Base-by-base conservation (phyloP, 2,888 invertebrate genomes). In the Eledone cirrhosa region DNA sequence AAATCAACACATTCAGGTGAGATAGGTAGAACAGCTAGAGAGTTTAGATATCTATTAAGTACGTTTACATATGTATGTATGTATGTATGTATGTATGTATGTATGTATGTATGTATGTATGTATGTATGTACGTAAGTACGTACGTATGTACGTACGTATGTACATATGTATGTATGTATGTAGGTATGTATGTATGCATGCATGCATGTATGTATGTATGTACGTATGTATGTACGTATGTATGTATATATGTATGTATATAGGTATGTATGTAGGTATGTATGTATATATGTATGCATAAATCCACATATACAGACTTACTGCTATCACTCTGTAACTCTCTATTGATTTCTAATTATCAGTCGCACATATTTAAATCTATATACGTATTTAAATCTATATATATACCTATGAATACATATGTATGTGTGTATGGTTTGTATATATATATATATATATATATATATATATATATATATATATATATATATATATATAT, bases 401-500 rank as follows among this genome's bases (percentile, higher is more conserved):
- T 53, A 19, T 53, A 19, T 53, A 53, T 53, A 53, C 19, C 13
- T 53, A 19, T 53, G 19, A 16, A 53, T 53, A 53, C 19, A 53
- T 53, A 53, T 53, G 53, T 53, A 53, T 53, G 53, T 53, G 53
- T n/a, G n/a, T n/a, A n/a, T n/a, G n/a, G n/a, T n/a, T n/a, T n/a
- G n/a, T n/a, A n/a, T n/a, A n/a, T n/a, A n/a, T n/a, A n/a, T 53
- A 53, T 53, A 53, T 53, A 53, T 53, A 19, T 53, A 53, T 53
- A 53, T 53, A 53, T 53, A 53, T 53, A 53, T 53, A 53, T 53
- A 19, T 53, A 53, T 53, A 19, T 53, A 19, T 53, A 53, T 53
- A 53, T 53, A 53, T 53, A 19, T 53, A 53, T 53, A 53, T 53
- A 53, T 53, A 53, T 53, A 53, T 53, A 19, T 53, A 53, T 53